Percentiles rank a stretch among this genome's conserved stretches.
phyloP scores from a whole-genome alignment of 2,888 invertebrate species.

The Coremacera marginata region DNA sequence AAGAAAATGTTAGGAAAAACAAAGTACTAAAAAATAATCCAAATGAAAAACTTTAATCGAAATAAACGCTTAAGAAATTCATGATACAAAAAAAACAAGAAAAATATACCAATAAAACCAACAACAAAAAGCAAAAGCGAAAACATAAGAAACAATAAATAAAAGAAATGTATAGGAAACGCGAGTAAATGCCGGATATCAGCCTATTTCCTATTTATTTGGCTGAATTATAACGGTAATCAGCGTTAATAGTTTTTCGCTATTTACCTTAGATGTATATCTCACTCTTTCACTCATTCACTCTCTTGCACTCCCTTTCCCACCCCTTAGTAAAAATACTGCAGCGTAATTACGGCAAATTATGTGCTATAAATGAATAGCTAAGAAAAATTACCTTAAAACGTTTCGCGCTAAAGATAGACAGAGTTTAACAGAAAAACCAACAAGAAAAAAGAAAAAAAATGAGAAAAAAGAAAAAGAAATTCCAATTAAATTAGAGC shows the following conservation, averaged over 20 bases:
- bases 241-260: conserved; percentile 21
- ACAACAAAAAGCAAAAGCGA: not conserved
- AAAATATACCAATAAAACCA: not conserved
- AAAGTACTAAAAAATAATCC: not conserved
- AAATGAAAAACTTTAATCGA: not conserved
- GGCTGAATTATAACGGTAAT: conserved; percentile 31
- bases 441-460: not conserved
- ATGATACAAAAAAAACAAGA: not conserved
- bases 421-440: not conserved
- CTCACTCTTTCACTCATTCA: not conserved
- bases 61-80: not conserved
- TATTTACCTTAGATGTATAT: not conserved
- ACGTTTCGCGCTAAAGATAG: not conserved
- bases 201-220: conserved; percentile 26
- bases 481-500: not conserved
- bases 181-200: conserved; percentile 22
- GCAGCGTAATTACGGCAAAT: conserved; percentile 16
- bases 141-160: not conserved
- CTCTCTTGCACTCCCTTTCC: not conserved
- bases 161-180: not conserved
- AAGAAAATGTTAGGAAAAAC: no score
- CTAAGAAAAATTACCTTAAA: not conserved
- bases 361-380: conserved; percentile 16
- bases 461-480: not conserved
- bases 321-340: not conserved